Percentiles rank a stretch among this genome's conserved stretches.
These are phyloP conservation scores for Proterorhinus semilunaris DNA, from an alignment of 2,113 vertebrate genomes.

Conservation along the genomic window DNA sequence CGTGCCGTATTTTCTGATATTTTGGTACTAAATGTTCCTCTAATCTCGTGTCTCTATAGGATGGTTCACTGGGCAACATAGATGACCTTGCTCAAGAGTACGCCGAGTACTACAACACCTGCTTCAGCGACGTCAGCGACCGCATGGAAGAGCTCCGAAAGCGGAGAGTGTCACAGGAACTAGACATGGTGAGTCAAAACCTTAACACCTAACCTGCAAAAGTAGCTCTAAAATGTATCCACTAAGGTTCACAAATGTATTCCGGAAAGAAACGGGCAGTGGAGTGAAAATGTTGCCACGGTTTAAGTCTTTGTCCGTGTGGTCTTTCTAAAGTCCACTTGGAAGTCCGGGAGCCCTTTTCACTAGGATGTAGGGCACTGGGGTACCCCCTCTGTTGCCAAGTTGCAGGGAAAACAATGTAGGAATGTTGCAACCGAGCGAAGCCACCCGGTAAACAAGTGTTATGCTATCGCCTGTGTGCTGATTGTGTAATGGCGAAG, in stretches of 20 bases:
- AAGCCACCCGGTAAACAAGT: slow-evolving; percentile 7
- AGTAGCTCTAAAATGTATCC: no score
- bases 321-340: slow-evolving; percentile 11
- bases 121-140: slow-evolving; percentile 91
- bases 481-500: slow-evolving; percentile 6
- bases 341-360: slow-evolving; percentile 36
- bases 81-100: slow-evolving; percentile 97
- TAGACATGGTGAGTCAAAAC: slow-evolving; percentile 82
- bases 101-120: slow-evolving; percentile 96
- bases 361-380: slow-evolving; percentile 67
- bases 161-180: slow-evolving; percentile 88
- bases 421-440: slow-evolving; percentile 63
- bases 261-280: no score
- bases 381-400: slow-evolving; percentile 72
- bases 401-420: slow-evolving; percentile 48
- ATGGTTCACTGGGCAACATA: slow-evolving; percentile 96
- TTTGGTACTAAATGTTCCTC: slow-evolving; percentile 10
- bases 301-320: slow-evolving; percentile 27
- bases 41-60: slow-evolving; percentile 71
- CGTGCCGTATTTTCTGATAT: background rate
- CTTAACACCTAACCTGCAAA: background rate
- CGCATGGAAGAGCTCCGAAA: slow-evolving; percentile 97
- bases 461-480: slow-evolving; percentile 3
- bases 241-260: no score
- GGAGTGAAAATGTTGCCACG: background rate